Base-by-base conservation (phyloP, 2,888 invertebrate species). In the Drosophila longiperda region DNA sequence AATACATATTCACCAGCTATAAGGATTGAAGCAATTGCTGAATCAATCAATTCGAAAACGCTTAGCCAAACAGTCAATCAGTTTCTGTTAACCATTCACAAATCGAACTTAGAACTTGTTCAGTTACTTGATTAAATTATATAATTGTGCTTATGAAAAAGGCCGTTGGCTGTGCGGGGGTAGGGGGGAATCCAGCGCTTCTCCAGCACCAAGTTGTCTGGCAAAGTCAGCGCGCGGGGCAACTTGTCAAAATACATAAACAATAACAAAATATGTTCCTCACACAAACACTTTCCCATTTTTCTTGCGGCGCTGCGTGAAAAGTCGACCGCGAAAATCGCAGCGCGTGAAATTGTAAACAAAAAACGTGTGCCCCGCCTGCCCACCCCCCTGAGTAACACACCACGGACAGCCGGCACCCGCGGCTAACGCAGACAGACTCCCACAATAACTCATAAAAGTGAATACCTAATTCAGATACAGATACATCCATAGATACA, bases 231-330 rank as follows among this genome's bases (percentile, higher is more conserved):
- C 74, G 79, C 82, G 63, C 69, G 68, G 78, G 66, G 82, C 82
- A 91, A 83, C 89, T 87, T 92, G 93, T 92, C 92, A 92, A 92
- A 92, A 92, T 91, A 92, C 80, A 87, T 92, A 92, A 92, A 92
- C 92, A 92, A 87, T 80, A 88, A 78, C 79, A 87, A 78, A 74
- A 67, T 55, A 83, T 85, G 82, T 88, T 77, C 80, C 81, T 87
- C 73, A 74, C 91, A 90, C 91, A 77, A 80, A 58, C 75, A 75
- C 80, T 85, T 83, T 81, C 64, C 71, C 70, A 83, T 76, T 82
- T 76, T 73, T 69, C 70, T 71, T 73, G 57, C 66, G 52, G 75
- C 81, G 82, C 89, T 80, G 90, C 86, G 79, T 80, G 82, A 80
- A 90, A 87, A 82, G 65, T 77, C 90, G 80, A 90, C 86, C 88